Evolutionary conservation across 2,888 invertebrate genomes (phyloP).

Genomic region (Orthonychiurus folsomi): DNA sequence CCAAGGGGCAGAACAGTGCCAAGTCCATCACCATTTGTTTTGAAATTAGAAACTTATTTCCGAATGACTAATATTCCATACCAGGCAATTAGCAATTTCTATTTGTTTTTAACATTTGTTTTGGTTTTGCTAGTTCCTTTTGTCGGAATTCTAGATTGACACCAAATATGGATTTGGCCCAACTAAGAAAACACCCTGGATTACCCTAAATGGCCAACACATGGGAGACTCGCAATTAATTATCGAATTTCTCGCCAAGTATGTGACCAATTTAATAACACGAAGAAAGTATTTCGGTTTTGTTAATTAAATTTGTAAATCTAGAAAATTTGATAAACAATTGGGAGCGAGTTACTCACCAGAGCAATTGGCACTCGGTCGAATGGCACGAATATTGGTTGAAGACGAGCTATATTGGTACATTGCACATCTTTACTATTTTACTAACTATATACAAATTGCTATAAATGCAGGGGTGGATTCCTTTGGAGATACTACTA

Average conservation of each 20-base stretch:
- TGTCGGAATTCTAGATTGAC: too few species aligned
- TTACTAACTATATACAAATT: not conserved
- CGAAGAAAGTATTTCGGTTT: too few species aligned
- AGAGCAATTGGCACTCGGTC: not conserved
- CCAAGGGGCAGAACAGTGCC: slow-evolving; percentile 9
- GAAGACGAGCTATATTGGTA: not conserved
- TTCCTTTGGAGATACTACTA: not conserved
- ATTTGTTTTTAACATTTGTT: too few species aligned
- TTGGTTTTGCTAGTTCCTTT: too few species aligned
- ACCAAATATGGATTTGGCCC: slow-evolving; percentile 13
- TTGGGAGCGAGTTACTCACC: not conserved
- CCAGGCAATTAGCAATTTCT: slow-evolving; percentile 13
- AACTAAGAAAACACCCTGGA: slow-evolving; percentile 28
- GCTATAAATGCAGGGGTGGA: slow-evolving; percentile 1
- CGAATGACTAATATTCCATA: slow-evolving; percentile 27
- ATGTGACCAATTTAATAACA: too few species aligned
- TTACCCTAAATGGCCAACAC: slow-evolving; percentile 29
- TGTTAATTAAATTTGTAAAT: not conserved
- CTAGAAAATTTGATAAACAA: not conserved
- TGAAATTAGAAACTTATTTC: slow-evolving; percentile 29
- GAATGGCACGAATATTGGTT: not conserved
- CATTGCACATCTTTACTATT: not conserved
- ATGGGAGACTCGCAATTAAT: slow-evolving; percentile 25
- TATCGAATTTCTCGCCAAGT: slow-evolving; percentile 21
- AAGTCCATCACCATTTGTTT: slow-evolving; percentile 24